Conservation (phyloP, 1,140 invertebrate genomes). For the Trissolcus basalis region DNA sequence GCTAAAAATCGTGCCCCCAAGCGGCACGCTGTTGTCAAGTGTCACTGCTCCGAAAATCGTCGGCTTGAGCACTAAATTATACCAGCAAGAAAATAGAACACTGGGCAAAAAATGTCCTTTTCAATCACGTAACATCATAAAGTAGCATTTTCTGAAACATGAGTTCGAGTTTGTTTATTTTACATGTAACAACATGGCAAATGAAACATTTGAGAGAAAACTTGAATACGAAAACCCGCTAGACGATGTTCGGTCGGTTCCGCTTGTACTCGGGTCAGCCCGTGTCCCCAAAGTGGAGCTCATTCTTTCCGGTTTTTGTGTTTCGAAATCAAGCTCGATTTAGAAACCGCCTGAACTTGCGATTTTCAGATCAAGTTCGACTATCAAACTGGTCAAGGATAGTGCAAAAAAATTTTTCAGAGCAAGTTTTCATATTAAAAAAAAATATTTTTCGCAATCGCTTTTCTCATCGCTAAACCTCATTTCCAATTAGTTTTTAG, state of each 20-base stretch:
- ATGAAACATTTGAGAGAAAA: slow-evolving; percentile 30
- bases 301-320: slow-evolving; percentile 12
- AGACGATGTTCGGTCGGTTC: slow-evolving; percentile 22
- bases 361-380: neutral
- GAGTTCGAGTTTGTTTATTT: slow-evolving; percentile 24
- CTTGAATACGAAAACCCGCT: slow-evolving; percentile 37
- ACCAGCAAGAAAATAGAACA: neutral
- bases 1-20: too few species aligned
- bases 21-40: slow-evolving; percentile 13
- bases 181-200: neutral
- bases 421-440: too few species aligned
- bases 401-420: too few species aligned
- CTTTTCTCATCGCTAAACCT: too few species aligned
- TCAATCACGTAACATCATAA: too few species aligned
- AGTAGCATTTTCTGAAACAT: too few species aligned
- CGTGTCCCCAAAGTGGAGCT: neutral
- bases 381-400: slow-evolving; percentile 2
- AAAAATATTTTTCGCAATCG: too few species aligned
- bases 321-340: slow-evolving; percentile 6
- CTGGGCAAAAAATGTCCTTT: too few species aligned
- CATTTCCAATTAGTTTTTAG: too few species aligned
- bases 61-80: too few species aligned
- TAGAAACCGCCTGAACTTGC: neutral
- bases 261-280: slow-evolving; percentile 4
- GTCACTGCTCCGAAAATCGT: slow-evolving; percentile 9